These are phyloP conservation scores for Notarius lentiginosus DNA, from an alignment of 2,113 vertebrate species.

Conservation along the genomic window DNA sequence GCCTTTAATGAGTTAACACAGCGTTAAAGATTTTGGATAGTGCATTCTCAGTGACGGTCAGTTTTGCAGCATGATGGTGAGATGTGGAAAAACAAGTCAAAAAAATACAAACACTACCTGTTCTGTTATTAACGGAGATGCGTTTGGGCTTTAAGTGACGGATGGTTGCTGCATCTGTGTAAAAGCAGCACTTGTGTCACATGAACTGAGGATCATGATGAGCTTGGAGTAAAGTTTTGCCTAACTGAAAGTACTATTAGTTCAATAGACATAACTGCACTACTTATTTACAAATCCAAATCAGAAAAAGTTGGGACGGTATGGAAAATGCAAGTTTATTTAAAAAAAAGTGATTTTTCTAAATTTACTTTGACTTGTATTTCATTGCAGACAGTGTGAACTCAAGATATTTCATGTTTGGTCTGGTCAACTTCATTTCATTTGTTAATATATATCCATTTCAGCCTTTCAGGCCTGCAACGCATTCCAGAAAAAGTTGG, in stretches of 20 bases:
- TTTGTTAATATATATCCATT: too few relatives aligned
- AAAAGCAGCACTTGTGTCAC: conserved; percentile 2
- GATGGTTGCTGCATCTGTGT: not conserved
- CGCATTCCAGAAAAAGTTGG: too few relatives aligned
- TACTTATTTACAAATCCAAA: not conserved
- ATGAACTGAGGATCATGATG: conserved; percentile 6
- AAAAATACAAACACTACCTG: not conserved
- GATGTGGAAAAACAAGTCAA: not conserved
- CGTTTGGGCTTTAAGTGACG: not conserved
- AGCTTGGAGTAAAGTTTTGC: not conserved
- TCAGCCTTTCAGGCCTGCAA: too few relatives aligned
- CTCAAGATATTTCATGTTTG: too few relatives aligned
- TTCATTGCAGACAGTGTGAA: too few relatives aligned
- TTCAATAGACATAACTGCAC: not conserved
- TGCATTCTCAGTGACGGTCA: not conserved
- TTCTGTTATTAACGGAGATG: not conserved
- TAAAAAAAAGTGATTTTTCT: too few relatives aligned
- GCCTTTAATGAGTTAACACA: not conserved
- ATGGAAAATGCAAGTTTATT: too few relatives aligned
- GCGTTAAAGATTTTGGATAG: not conserved
- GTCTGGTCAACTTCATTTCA: too few relatives aligned
- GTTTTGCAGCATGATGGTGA: not conserved
- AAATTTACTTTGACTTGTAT: too few relatives aligned
- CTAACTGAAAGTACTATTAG: not conserved
- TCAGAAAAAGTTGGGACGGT: too few relatives aligned